Evolutionary conservation across 2,113 vertebrate species (phyloP).

Genomic region (Columba livia): DNA sequence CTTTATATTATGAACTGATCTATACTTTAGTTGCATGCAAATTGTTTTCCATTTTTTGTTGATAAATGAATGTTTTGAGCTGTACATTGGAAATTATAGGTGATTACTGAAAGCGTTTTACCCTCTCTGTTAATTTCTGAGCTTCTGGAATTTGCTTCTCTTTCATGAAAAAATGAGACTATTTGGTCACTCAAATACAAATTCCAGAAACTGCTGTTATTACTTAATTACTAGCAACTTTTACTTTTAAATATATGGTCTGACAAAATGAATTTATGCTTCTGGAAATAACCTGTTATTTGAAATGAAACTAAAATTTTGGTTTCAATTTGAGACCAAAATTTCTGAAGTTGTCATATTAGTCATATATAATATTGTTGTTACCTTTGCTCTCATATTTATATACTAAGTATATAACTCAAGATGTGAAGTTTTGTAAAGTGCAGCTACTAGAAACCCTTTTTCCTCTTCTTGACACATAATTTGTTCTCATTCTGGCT

Average conservation of each 20-base stretch:
- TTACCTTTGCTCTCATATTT: neutral
- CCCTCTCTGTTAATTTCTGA: neutral
- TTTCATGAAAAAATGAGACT: neutral
- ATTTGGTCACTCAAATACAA: neutral
- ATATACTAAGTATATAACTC: rapidly evolving
- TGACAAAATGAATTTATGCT: neutral
- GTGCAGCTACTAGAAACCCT: rapidly evolving
- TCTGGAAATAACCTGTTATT: neutral
- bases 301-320: neutral
- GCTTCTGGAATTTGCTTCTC: neutral
- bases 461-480: neutral
- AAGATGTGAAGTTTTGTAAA: neutral
- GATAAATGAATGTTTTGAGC: neutral
- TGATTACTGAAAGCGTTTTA: neutral
- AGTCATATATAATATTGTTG: neutral
- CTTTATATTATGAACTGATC: neutral
- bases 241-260: neutral
- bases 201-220: neutral
- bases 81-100: neutral
- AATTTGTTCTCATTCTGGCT: neutral
- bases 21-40: neutral
- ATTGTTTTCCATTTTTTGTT: neutral
- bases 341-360: neutral
- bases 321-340: neutral
- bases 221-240: neutral